phyloP scores from a whole-genome alignment of 2,888 invertebrate species.

The Aleiodes testaceus region DNA sequence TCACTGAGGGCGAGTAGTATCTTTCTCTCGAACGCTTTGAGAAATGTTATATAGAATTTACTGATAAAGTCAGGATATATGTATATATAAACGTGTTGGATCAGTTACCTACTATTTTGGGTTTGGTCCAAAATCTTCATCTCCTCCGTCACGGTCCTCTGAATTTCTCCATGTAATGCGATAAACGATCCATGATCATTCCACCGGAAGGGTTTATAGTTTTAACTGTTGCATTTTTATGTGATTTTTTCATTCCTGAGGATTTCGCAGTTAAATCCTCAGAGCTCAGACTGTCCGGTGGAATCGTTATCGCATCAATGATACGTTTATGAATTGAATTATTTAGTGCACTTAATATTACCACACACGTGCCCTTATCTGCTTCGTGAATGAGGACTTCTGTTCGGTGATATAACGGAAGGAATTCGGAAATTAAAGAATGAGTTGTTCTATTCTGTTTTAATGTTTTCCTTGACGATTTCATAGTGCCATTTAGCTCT shows the following conservation, averaged over 20 bases:
- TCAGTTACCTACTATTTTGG: constrained; percentile 25
- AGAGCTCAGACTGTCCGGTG: constrained; percentile 12
- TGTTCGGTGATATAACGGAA: constrained; percentile 2
- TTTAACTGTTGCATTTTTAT: background rate
- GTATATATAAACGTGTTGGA: constrained; percentile 22
- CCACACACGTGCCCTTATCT: constrained; percentile 20
- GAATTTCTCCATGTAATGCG: constrained; percentile 33
- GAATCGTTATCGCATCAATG: constrained; percentile 20
- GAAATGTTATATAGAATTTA: constrained; percentile 26
- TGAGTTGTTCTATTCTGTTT: too few species aligned
- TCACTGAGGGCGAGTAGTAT: constrained; percentile 57
- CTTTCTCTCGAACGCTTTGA: constrained; percentile 40
- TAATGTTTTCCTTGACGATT: too few species aligned
- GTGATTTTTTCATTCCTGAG: background rate
- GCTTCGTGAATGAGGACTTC: constrained; percentile 33
- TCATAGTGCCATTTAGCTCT: too few species aligned
- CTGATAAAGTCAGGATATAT: constrained; percentile 43
- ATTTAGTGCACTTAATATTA: constrained; percentile 17
- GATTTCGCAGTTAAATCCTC: background rate
- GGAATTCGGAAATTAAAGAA: too few species aligned
- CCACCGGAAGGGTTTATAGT: constrained; percentile 13
- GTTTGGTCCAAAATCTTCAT: constrained; percentile 44
- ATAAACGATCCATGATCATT: constrained; percentile 11
- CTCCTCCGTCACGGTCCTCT: constrained; percentile 35
- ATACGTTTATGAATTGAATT: constrained; percentile 38